Evolutionary conservation across 2,888 invertebrate genomes (phyloP).

Genomic region (Harmothoe impar): DNA sequence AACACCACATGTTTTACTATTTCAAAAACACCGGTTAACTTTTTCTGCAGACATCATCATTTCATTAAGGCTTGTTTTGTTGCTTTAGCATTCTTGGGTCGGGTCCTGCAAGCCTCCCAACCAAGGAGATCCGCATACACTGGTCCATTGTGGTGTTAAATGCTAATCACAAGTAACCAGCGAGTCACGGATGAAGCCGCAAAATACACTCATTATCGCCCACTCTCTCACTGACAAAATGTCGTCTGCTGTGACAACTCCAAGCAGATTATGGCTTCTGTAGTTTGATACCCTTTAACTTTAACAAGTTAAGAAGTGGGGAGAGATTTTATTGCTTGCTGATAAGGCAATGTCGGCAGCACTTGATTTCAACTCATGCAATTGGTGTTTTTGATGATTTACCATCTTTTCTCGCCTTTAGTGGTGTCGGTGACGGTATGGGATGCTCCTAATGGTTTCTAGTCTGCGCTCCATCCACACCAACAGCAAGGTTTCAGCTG

Average conservation of each 20-base stretch:
- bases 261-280: not conserved
- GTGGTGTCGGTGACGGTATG: too few relatives aligned
- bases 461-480: too few relatives aligned
- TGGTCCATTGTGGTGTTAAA: not conserved
- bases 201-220: constrained; percentile 21
- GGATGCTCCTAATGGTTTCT: too few relatives aligned
- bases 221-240: not conserved
- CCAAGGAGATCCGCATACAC: not conserved
- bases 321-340: too few relatives aligned
- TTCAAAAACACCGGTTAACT: too few relatives aligned
- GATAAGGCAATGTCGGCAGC: too few relatives aligned
- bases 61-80: not conserved
- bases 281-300: not conserved
- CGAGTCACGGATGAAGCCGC: not conserved
- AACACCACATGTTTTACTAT: too few relatives aligned
- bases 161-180: not conserved
- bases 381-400: too few relatives aligned
- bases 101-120: not conserved
- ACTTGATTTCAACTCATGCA: too few relatives aligned
- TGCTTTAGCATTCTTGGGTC: not conserved
- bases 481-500: too few relatives aligned
- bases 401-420: too few relatives aligned
- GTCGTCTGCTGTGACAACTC: constrained; percentile 8
- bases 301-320: not conserved
- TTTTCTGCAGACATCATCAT: not conserved